A percentile compares a stretch with the other conserved stretches of the same genome.
These are phyloP conservation scores for Diabrotica undecimpunctata DNA, from an alignment of 1,140 invertebrate species.

Conservation along the genomic window DNA sequence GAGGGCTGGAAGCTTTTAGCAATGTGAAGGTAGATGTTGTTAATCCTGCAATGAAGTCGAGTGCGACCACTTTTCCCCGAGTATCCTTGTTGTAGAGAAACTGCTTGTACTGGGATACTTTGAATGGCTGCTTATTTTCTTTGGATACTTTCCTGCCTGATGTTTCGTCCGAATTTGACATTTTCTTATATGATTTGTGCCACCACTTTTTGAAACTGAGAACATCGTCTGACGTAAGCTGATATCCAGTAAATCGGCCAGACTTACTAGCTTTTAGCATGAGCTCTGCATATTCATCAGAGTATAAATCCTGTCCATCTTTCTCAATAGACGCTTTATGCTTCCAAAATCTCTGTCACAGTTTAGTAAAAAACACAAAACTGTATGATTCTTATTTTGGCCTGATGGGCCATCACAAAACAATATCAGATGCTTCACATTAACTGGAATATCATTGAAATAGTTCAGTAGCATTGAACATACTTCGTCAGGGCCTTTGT, in stretches of 20 bases:
- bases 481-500: too few species aligned
- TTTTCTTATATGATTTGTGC: too few species aligned
- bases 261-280: neutral
- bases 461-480: neutral
- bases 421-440: neutral
- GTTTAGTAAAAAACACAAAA: too few species aligned
- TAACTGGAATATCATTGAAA: neutral
- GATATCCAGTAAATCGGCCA: neutral
- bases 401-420: neutral
- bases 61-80: neutral
- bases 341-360: too few species aligned
- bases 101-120: conserved; percentile 5
- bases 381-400: too few species aligned
- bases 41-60: conserved; percentile 4
- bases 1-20: neutral
- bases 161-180: too few species aligned
- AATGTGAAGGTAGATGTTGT: conserved; percentile 4
- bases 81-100: conserved; percentile 4
- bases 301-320: neutral
- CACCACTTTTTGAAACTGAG: too few species aligned
- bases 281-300: neutral
- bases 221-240: neutral
- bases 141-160: conserved; percentile 4
- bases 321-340: neutral
- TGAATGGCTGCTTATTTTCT: conserved; percentile 6